A percentile compares a stretch with the other conserved stretches of the same genome.
These are phyloP conservation scores for Ostrea denselamellosa DNA, from an alignment of 1,140 invertebrate species.

Conservation along the genomic window DNA sequence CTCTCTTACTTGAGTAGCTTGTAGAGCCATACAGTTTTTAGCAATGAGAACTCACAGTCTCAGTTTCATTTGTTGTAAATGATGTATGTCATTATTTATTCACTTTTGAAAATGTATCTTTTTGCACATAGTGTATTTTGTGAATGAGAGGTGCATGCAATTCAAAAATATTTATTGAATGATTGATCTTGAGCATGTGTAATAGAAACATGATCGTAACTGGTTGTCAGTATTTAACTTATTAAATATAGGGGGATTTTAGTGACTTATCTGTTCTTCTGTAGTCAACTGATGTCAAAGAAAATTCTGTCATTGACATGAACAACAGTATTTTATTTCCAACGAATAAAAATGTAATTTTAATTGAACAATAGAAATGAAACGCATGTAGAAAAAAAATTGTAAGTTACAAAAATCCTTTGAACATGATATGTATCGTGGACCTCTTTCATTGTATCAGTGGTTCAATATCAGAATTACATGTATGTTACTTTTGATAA, in stretches of 20 bases:
- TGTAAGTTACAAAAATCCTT: too few relatives aligned
- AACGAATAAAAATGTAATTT: too few relatives aligned
- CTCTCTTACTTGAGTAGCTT: background rate
- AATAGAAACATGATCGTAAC: background rate
- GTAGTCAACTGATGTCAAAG: too few relatives aligned
- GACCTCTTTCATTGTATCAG: background rate
- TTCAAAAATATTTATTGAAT: slow-evolving; percentile 22
- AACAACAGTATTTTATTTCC: too few relatives aligned
- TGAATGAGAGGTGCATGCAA: slow-evolving; percentile 6
- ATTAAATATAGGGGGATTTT: too few relatives aligned
- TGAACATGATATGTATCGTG: too few relatives aligned
- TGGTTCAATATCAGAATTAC: background rate
- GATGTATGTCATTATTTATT: slow-evolving; percentile 2
- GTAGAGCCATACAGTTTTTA: background rate
- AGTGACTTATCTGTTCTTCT: too few relatives aligned
- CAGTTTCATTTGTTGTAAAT: background rate
- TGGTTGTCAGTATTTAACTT: too few relatives aligned
- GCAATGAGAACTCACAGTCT: background rate
- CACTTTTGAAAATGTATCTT: slow-evolving; percentile 4
- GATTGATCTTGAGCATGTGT: background rate
- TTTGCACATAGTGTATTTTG: slow-evolving; percentile 16
- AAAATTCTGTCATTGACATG: too few relatives aligned
- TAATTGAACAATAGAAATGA: too few relatives aligned
- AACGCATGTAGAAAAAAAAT: too few relatives aligned
- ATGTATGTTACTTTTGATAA: background rate